Base-by-base conservation (phyloP, 1,140 invertebrate genomes). In the Octopus sinensis region DNA sequence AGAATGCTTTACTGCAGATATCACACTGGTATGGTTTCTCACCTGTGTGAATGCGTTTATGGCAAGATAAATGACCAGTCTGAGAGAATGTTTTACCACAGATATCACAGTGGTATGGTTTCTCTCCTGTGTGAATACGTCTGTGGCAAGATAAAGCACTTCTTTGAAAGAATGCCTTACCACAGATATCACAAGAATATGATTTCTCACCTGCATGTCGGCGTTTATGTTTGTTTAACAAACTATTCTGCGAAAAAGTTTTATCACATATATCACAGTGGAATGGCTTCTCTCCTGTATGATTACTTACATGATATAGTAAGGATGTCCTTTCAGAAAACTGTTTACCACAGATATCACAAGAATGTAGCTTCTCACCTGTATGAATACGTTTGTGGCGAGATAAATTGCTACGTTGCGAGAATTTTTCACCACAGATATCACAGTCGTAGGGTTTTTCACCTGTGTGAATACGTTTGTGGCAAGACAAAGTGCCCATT, bases 281-380 rank as follows among this genome's bases (percentile, higher is more conserved):
- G 91, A 97, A 97, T 0, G 97, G 97, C 89, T 98, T 98, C 84
- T 97, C 96, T 86, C 97, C 96, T 0, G 96, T 98, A 68, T 98
- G 97, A 43, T 43, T 43, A 43, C 30, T 43, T 43, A 43, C 30
- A 43, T 43, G 30, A 3, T 43, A 43, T 3, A 43, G 30, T 43
- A 43, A 43, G 3, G 30, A 43, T 43, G 30, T 43, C 30, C 30
- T 43, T 43, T 43, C 30, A 43, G 30, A 43, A 43, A 43, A 43
- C 30, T 43, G 30, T 43, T 43, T 43, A 43, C 30, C 30, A 43
- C 30, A 43, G 30, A 43, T 43, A 43, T 43, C 30, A 43, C 30
- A 43, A 43, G 30, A 43, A 3, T 43, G 30, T 43, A 43, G 30
- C 30, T 43, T 43, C 30, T 43, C 30, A 43, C 30, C 30, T 43